Conservation (phyloP, 2,113 vertebrate species). For the Lepus europaeus region DNA sequence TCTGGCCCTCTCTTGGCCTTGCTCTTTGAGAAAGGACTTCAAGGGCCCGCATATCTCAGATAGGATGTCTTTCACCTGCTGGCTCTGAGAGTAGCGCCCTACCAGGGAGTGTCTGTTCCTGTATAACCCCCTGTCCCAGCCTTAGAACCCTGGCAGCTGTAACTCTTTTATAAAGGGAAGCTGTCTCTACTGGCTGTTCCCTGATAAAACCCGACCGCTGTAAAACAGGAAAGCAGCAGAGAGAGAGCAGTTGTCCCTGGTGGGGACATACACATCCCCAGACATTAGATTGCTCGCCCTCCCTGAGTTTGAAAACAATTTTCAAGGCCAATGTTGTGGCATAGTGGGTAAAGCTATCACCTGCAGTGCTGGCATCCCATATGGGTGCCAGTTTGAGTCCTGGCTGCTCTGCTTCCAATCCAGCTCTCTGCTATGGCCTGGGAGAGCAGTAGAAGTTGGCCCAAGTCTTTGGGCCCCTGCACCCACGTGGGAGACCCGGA, state of each 20-base stretch:
- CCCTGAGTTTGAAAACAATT: background rate
- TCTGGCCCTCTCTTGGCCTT: background rate
- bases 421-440: too few species aligned
- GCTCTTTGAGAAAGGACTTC: background rate
- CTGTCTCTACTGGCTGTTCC: slow-evolving; percentile 35
- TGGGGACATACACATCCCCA: too few species aligned
- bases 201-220: background rate
- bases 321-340: too few species aligned
- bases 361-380: too few species aligned
- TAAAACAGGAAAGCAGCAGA: background rate
- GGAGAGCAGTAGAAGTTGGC: too few species aligned
- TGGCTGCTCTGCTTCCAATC: too few species aligned
- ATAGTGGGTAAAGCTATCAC: too few species aligned
- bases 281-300: background rate
- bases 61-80: background rate
- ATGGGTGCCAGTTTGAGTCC: too few species aligned
- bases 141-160: slow-evolving; percentile 6
- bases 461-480: too few species aligned
- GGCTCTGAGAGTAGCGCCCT: background rate
- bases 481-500: too few species aligned
- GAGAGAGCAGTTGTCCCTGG: background rate
- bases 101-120: background rate
- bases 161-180: background rate
- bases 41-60: background rate
- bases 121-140: background rate